Evolutionary conservation across 2,113 vertebrate species (phyloP).

Genomic region (Bostrychus sinensis): DNA sequence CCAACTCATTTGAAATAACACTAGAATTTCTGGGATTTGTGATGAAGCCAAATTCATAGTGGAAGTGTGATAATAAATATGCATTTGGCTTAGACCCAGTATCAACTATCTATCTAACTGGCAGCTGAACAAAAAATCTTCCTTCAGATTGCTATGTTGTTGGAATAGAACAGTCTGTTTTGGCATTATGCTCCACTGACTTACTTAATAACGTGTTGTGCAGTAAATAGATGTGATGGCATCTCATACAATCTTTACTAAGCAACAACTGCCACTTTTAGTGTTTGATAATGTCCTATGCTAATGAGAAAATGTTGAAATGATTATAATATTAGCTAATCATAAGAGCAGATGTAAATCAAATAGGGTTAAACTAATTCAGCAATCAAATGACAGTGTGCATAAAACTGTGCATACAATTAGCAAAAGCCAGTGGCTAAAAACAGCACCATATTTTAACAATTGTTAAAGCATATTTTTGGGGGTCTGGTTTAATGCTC

Average conservation of each 20-base stretch:
- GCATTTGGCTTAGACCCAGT: background rate
- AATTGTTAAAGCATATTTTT: too few species aligned
- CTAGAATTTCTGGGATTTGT: too few species aligned
- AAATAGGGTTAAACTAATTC: background rate
- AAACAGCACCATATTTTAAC: too few species aligned
- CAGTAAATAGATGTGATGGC: conserved; percentile 26
- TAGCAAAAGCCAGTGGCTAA: background rate
- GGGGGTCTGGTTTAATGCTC: too few species aligned
- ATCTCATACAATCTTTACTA: background rate
- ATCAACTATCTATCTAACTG: conserved; percentile 7
- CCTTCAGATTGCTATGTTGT: conserved; percentile 25
- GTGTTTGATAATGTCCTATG: background rate
- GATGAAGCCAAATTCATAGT: conserved; percentile 2
- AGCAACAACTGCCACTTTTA: conserved; percentile 21
- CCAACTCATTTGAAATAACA: background rate
- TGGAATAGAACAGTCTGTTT: conserved; percentile 26
- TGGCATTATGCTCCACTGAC: conserved; percentile 14
- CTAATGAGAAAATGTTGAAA: background rate
- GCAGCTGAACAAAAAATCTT: conserved; percentile 3
- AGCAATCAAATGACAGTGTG: background rate
- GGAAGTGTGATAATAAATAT: conserved; percentile 17
- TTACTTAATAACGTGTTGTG: conserved; percentile 13
- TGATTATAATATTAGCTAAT: background rate
- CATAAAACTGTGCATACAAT: background rate
- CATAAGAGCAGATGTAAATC: background rate